A percentile compares a stretch with the other conserved stretches of the same genome.
phyloP scores from a whole-genome alignment of 2,888 invertebrate species.

The Elysia crispata region DNA sequence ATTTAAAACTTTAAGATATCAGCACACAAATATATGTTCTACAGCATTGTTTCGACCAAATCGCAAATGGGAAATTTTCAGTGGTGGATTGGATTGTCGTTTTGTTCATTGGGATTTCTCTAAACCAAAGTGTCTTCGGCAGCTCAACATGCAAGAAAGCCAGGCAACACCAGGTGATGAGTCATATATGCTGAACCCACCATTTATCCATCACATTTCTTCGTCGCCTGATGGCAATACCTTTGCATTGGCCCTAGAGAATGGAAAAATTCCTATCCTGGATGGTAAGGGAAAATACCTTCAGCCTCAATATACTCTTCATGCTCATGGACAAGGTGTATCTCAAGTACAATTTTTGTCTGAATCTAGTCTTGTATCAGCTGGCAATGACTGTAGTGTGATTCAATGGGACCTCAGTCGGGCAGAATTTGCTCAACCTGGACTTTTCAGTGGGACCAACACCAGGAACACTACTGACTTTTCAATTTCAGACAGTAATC shows the following conservation, averaged over 20 bases:
- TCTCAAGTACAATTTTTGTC: conserved; percentile 73
- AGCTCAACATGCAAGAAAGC: conserved; percentile 73
- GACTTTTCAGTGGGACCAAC: conserved; percentile 21
- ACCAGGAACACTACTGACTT: conserved; percentile 49
- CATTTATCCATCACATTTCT: conserved; percentile 72
- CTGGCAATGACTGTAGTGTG: conserved; percentile 71
- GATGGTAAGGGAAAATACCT: conserved; percentile 65
- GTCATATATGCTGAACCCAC: conserved; percentile 73
- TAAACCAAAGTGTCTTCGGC: conserved; percentile 66
- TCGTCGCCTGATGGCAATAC: conserved; percentile 61
- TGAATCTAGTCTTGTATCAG: conserved; percentile 65
- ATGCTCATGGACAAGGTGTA: conserved; percentile 73
- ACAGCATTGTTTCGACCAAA: conserved; percentile 69
- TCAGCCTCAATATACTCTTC: conserved; percentile 63
- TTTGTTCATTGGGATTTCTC: conserved; percentile 76
- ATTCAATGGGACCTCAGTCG: conserved; percentile 69
- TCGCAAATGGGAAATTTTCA: conserved; percentile 70
- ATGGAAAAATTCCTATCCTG: conserved; percentile 72
- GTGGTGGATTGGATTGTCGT: conserved; percentile 73
- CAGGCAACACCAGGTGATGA: conserved; percentile 63
- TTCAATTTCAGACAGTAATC: conserved; percentile 29
- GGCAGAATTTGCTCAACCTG: conserved; percentile 52
- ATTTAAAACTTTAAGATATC: conserved; percentile 70
- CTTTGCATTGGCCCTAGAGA: conserved; percentile 72
- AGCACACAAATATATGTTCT: conserved; percentile 75